Conservation (phyloP, 1,140 invertebrate species). For the Scaptomyza pallida region DNA sequence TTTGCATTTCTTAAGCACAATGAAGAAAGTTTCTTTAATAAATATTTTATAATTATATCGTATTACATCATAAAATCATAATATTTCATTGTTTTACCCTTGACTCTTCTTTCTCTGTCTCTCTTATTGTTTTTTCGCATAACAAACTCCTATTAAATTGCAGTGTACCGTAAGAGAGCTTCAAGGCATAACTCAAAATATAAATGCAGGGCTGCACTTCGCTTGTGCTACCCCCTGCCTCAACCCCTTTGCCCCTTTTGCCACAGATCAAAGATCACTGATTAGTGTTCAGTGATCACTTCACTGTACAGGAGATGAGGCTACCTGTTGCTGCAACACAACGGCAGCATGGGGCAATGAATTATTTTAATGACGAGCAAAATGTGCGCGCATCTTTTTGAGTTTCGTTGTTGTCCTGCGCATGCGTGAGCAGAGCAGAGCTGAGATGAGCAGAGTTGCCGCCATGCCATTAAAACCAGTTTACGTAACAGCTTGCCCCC, state of each 20-base stretch:
- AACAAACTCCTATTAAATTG: conserved; percentile 42
- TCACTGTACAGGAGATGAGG: conserved; percentile 14
- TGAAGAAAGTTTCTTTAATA: too few species aligned
- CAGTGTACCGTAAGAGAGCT: conserved; percentile 13
- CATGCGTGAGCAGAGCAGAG: conserved; percentile 55
- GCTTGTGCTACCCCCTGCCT: not conserved
- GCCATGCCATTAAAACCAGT: conserved; percentile 62
- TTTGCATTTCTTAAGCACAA: too few species aligned
- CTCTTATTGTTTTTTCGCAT: conserved; percentile 4
- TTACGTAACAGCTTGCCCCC: conserved; percentile 20
- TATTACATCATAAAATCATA: not conserved
- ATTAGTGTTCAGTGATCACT: conserved; percentile 57
- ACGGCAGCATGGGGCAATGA: conserved; percentile 66
- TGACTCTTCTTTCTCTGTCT: not conserved
- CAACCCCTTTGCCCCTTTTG: not conserved
- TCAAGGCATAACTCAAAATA: conserved; percentile 62
- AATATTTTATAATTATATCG: not conserved
- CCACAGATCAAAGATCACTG: conserved; percentile 6
- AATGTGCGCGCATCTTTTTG: conserved; percentile 32
- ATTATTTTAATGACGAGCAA: conserved; percentile 79
- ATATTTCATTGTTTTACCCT: not conserved
- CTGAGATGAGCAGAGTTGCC: conserved; percentile 40
- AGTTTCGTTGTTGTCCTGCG: conserved; percentile 38
- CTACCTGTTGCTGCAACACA: conserved; percentile 63
- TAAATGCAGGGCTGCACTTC: conserved; percentile 26